A percentile compares a stretch with the other conserved stretches of the same genome.
phyloP scores from a whole-genome alignment of 2,797 vertebrate genomes.

The Denticeps clupeoides region DNA sequence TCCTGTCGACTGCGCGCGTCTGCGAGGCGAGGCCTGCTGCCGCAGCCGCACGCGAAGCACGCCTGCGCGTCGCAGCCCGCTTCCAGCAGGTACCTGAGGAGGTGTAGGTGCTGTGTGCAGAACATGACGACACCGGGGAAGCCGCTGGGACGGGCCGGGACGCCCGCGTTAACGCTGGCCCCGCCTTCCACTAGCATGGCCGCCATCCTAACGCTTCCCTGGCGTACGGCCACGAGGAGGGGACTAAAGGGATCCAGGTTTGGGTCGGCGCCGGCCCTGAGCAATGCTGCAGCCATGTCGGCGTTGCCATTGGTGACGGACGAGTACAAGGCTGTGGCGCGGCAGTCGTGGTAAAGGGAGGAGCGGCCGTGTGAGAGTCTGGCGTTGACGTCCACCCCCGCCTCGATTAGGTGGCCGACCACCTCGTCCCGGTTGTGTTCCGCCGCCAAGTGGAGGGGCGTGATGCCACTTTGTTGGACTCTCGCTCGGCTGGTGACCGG shows the following conservation, averaged over 20 bases:
- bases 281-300: conserved; percentile 63
- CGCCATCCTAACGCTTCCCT: conserved; percentile 64
- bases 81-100: conserved; percentile 82
- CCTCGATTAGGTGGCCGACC: conserved; percentile 72
- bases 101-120: conserved; percentile 65
- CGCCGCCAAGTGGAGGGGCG: conserved; percentile 85
- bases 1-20: conserved; percentile 12
- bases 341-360: conserved; percentile 69
- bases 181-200: conserved; percentile 75
- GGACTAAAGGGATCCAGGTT: conserved; percentile 75
- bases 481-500: conserved; percentile 78
- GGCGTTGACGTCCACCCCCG: conserved; percentile 79
- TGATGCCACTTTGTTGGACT: conserved; percentile 77
- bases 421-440: conserved; percentile 68
- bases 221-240: conserved; percentile 74
- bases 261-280: conserved; percentile 77
- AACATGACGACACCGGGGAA: conserved; percentile 83
- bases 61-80: conserved; percentile 70
- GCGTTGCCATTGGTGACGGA: conserved; percentile 69
- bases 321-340: conserved; percentile 74
- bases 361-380: conserved; percentile 64
- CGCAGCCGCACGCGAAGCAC: conserved; percentile 77
- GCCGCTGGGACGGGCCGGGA: conserved; percentile 65
- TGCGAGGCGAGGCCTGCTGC: conserved; percentile 62
- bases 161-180: conserved; percentile 66